These are phyloP conservation scores for Spisula solida DNA, from an alignment of 2,888 invertebrate species.

Conservation along the genomic window DNA sequence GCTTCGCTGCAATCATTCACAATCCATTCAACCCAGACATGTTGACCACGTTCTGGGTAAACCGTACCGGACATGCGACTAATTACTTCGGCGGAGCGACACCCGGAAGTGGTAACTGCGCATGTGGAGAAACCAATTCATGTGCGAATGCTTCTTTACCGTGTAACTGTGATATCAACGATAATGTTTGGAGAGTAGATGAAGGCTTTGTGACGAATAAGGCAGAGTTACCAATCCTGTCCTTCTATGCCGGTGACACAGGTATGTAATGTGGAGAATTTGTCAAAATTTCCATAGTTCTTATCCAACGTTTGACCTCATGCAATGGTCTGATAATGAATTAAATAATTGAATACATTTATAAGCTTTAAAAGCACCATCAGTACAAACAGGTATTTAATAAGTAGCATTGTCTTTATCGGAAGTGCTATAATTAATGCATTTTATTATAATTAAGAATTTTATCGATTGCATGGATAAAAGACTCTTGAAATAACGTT, in stretches of 20 bases:
- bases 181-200: slow-evolving; percentile 81
- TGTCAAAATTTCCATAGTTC: too few relatives aligned
- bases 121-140: slow-evolving; percentile 81
- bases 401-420: too few relatives aligned
- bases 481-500: too few relatives aligned
- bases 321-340: too few relatives aligned
- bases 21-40: slow-evolving; percentile 76
- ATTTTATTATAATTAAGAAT: too few relatives aligned
- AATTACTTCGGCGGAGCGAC: slow-evolving; percentile 83
- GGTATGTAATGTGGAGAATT: slow-evolving; percentile 69
- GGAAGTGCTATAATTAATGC: too few relatives aligned
- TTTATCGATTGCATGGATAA: too few relatives aligned
- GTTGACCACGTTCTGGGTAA: slow-evolving; percentile 81
- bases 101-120: slow-evolving; percentile 81
- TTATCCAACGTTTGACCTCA: too few relatives aligned
- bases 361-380: too few relatives aligned
- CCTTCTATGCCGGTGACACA: slow-evolving; percentile 85
- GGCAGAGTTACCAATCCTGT: slow-evolving; percentile 82
- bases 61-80: slow-evolving; percentile 75
- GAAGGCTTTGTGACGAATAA: slow-evolving; percentile 82
- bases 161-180: slow-evolving; percentile 86
- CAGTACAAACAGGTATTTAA: too few relatives aligned
- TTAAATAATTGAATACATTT: too few relatives aligned
- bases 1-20: slow-evolving; percentile 82
- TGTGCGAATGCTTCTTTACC: slow-evolving; percentile 74